Conservation (phyloP, 2,797 vertebrate species). For the Tapera naevia region DNA sequence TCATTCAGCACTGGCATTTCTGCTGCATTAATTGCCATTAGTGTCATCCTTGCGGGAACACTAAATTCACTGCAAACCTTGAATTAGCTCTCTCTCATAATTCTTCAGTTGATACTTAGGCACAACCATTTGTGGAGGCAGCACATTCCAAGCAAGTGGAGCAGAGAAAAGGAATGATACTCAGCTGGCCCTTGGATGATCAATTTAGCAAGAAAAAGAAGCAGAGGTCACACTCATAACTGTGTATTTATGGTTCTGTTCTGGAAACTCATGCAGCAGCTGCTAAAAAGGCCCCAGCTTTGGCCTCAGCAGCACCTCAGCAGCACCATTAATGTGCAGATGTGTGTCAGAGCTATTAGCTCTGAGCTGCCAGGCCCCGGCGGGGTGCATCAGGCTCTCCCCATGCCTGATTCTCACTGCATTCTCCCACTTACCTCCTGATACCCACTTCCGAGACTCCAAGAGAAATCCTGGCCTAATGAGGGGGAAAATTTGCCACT, state of each 20-base stretch:
- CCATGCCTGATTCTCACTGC: background rate
- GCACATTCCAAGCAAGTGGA: conserved; percentile 22
- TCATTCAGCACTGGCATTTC: conserved; percentile 8
- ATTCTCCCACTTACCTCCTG: background rate
- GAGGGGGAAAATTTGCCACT: background rate
- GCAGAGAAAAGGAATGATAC: conserved; percentile 28
- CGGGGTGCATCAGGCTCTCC: background rate
- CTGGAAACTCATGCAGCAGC: conserved; percentile 22
- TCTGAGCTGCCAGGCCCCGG: background rate
- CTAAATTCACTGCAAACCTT: conserved; percentile 33
- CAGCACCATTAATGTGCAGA: background rate
- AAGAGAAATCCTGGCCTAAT: background rate
- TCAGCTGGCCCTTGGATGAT: conserved; percentile 20
- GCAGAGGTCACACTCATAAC: conserved; percentile 37
- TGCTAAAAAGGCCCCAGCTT: background rate
- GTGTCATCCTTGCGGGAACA: background rate
- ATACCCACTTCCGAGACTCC: background rate
- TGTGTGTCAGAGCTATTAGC: background rate
- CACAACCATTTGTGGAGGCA: background rate
- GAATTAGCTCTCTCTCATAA: background rate
- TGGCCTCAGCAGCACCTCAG: background rate
- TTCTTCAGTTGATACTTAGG: background rate
- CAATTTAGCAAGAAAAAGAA: background rate
- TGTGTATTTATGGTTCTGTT: background rate
- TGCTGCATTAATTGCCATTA: conserved; percentile 52